Base-by-base conservation (phyloP, 2,113 vertebrate genomes). In the Seriola aureovittata region DNA sequence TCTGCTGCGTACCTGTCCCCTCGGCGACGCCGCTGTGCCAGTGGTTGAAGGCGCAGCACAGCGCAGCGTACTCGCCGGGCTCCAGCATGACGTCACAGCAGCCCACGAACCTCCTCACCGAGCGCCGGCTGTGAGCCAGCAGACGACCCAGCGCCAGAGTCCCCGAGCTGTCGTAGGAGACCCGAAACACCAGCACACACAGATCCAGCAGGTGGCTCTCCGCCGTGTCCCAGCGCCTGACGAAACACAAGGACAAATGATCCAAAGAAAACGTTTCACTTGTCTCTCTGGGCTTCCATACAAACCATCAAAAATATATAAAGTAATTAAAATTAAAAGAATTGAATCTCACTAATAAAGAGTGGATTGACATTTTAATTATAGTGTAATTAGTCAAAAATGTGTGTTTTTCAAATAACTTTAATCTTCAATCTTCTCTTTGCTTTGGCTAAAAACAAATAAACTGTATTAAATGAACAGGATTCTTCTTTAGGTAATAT, bases 1-100 rank as follows among this genome's bases (percentile, higher is more conserved):
- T 8, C 1, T 19, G 23, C 9, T 21, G 1, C 34, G 46, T n/a
- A 89, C 97, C 0, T 68, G 66, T 58, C 74, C 52, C 0, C 84
- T 82, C 63, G 75, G 90, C 0, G 86, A 66, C 52, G 11, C 5
- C 0, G 32, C 54, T n/a, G 38, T 87, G 92, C 97, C 97, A 98
- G 95, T 99, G 97, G 95, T 99, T 99, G 90, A 99, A 99, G 81
- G 97, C 97, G 74, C 97, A 97, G 95, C 97, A 97, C 72, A 98
- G 96, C 0, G 97, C 97, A 0, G 96, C 97, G 0, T 99, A 99
- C 42, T 99, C 97, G 17, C 97, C 97, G 0, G 97, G 97, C 92
- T 98, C 97, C 95, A 99, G 95, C 97, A 98, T 98, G 29, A 97
- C 94, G 0, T 98, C 97, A n/a, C n/a, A n/a, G 0, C 97, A 98